A percentile compares a stretch with the other conserved stretches of the same genome.
These are phyloP conservation scores for Rhabdornis inornatus DNA, from an alignment of 2,113 vertebrate species.

Conservation along the genomic window DNA sequence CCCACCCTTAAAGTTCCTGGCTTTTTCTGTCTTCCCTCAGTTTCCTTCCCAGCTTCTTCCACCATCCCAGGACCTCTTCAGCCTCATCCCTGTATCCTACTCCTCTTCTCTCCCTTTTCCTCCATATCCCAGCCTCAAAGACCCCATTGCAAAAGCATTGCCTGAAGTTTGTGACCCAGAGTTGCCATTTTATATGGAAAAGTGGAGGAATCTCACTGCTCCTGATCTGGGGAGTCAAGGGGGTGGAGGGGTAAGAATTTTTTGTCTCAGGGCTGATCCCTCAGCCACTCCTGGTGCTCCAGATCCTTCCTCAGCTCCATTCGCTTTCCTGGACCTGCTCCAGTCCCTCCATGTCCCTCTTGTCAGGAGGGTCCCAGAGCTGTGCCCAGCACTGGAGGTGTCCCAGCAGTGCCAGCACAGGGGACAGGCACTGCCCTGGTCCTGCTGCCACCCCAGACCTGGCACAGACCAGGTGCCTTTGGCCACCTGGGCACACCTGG, in stretches of 20 bases:
- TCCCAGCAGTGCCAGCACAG: not conserved
- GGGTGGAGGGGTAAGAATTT: not conserved
- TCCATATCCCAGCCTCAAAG: not conserved
- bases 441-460: not conserved
- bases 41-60: not conserved
- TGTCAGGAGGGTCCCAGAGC: not conserved
- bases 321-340: fast-evolving
- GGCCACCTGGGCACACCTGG: not conserved
- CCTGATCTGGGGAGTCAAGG: not conserved
- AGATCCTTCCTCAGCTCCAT: not conserved
- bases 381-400: not conserved
- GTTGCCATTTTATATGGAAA: not conserved
- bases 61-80: fast-evolving
- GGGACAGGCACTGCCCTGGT: not conserved
- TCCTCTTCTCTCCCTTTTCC: not conserved
- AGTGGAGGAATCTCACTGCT: not conserved
- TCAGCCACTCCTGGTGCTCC: not conserved
- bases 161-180: not conserved
- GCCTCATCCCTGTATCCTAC: not conserved
- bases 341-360: not conserved
- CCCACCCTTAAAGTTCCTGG: not conserved
- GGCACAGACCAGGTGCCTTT: fast-evolving
- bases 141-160: not conserved
- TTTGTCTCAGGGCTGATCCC: not conserved
- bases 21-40: not conserved